These are phyloP conservation scores for Sinopyrophorus schimmeli DNA, from an alignment of 2,888 invertebrate species.

Conservation along the genomic window DNA sequence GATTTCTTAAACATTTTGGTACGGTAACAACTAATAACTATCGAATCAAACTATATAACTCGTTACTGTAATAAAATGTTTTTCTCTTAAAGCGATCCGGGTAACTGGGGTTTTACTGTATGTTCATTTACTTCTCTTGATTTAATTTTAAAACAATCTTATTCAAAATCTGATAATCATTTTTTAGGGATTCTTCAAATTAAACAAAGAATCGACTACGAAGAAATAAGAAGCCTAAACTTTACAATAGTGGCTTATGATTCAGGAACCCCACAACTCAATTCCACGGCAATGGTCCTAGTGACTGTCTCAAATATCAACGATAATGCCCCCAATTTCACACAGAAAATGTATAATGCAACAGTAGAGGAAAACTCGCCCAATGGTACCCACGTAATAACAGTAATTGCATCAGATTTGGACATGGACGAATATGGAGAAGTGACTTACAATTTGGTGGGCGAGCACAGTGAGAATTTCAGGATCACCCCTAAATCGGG, in stretches of 20 bases:
- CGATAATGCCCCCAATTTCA: slow-evolving; percentile 83
- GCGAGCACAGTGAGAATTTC: slow-evolving; percentile 75
- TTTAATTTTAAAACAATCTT: no score
- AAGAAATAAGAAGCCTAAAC: slow-evolving; percentile 72
- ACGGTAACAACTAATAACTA: no score
- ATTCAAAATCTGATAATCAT: slow-evolving; percentile 1
- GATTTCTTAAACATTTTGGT: no score
- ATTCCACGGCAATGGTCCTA: slow-evolving; percentile 74
- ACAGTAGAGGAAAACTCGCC: slow-evolving; percentile 76
- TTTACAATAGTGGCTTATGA: slow-evolving; percentile 84
- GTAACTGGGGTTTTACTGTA: no score
- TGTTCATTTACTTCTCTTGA: no score
- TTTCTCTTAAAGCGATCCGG: no score
- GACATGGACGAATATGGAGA: slow-evolving; percentile 80
- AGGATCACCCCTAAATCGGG: slow-evolving; percentile 72
- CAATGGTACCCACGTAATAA: slow-evolving; percentile 70
- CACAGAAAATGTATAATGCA: slow-evolving; percentile 68
- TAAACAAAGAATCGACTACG: slow-evolving; percentile 81
- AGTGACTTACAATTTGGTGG: slow-evolving; percentile 76
- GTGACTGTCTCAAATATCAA: slow-evolving; percentile 83
- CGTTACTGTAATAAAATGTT: no score
- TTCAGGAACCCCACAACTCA: slow-evolving; percentile 82
- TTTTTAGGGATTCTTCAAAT: slow-evolving; percentile 73
- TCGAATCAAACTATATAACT: no score
- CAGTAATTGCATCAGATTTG: slow-evolving; percentile 74